Evolutionary conservation across 1,140 invertebrate species (phyloP), one percentile per base, ranked within the genome.

Genomic region (Vanessa atalanta): DNA sequence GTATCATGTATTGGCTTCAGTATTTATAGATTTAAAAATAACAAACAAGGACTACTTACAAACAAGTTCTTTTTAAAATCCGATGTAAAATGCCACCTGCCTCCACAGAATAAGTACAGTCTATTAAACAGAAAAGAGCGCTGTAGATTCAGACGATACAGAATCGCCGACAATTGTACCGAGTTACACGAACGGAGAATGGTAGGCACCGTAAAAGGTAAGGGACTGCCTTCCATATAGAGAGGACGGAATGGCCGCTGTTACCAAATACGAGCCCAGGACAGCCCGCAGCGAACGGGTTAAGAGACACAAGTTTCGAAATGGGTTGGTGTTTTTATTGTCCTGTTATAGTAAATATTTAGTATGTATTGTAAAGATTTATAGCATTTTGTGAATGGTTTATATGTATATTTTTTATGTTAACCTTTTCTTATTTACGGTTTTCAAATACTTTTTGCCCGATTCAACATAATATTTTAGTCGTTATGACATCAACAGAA

Each of bases 221-320:
- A 55, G 47, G 26, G 66, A 50, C 78, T 65, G 71, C 77, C 78
- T 78, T 76, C 83, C 83, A 74, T 86, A 83, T 72, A 73, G 77
- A 81, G 76, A 63, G 51, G 78, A 48, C 61, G 55, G 83, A 79
- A 84, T 81, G 81, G 78, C 69, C 70, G 70, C 64, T 48, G 73
- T 75, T 80, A 81, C 86, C 86, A 85, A 86, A 87, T 84, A 80
- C 67, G 84, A 73, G 73, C 37, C 66, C 75, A 63, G 70, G 75
- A 57, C 53, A 57, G 53, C 53, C 53, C 20, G 76, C 77, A 77
- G 81, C 78, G 78, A 79, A 77, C 81, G 75, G 81, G 80, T 81
- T 82, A 43, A 43, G 78, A 81, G 79, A 76, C 80, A 74, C 72
- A 78, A 73, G 79, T 79, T 80, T 82, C 75, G 76, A 78, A 83